Percentiles rank a stretch among this genome's conserved stretches.
phyloP scores from a whole-genome alignment of 1,140 invertebrate genomes.

The Lasaia peninsularis region DNA sequence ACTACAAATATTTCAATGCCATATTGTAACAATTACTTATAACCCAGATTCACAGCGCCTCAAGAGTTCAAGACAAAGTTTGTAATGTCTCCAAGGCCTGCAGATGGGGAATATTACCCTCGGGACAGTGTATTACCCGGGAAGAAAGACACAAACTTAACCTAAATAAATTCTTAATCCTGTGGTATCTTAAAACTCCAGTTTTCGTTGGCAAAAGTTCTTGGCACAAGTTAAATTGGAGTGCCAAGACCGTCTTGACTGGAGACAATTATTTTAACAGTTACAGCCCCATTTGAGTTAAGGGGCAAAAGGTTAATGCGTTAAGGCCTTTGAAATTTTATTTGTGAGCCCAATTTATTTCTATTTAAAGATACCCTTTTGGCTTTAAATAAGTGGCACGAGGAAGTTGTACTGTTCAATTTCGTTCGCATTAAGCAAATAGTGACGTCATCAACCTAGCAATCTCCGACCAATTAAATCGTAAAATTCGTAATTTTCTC shows the following conservation, averaged over 20 bases:
- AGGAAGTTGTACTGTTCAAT: too few relatives aligned
- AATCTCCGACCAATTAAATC: too few relatives aligned
- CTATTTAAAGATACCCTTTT: not conserved
- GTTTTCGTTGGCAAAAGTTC: slow-evolving; percentile 10
- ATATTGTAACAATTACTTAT: too few relatives aligned
- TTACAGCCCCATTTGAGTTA: slow-evolving; percentile 4
- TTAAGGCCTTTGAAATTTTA: slow-evolving; percentile 10
- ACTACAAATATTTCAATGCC: too few relatives aligned
- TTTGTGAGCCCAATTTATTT: slow-evolving; percentile 4
- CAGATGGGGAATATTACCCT: not conserved
- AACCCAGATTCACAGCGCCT: too few relatives aligned
- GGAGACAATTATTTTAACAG: slow-evolving; percentile 6
- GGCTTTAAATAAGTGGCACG: too few relatives aligned
- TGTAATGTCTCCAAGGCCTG: too few relatives aligned
- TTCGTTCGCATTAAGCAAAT: too few relatives aligned
- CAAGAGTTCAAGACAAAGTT: too few relatives aligned
- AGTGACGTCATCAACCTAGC: too few relatives aligned
- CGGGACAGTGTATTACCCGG: not conserved
- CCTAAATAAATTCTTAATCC: not conserved
- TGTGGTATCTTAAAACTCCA: not conserved
- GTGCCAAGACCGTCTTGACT: not conserved
- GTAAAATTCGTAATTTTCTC: too few relatives aligned
- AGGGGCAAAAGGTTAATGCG: slow-evolving; percentile 6
- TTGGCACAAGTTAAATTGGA: slow-evolving; percentile 11
- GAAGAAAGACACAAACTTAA: not conserved